Percentiles rank a stretch among this genome's conserved stretches.
phyloP scores from a whole-genome alignment of 2,888 invertebrate species.

The Cryptocephalus primarius region DNA sequence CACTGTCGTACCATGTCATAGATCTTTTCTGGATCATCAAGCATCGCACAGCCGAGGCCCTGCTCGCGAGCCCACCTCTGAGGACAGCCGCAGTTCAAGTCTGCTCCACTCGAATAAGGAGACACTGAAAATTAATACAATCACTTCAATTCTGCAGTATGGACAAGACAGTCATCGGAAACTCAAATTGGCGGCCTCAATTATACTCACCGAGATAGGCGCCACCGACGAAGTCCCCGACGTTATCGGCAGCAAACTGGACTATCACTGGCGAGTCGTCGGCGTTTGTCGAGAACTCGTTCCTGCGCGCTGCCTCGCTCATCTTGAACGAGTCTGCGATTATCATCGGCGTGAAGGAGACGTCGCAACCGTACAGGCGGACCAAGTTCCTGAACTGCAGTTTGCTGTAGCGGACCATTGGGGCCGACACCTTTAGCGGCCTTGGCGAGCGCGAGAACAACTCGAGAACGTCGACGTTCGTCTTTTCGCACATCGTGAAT shows the following conservation, averaged over 20 bases:
- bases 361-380: constrained; percentile 71
- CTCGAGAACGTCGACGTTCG: constrained; percentile 42
- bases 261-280: constrained; percentile 64
- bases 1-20: constrained; percentile 70
- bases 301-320: constrained; percentile 74
- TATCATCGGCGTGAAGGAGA: constrained; percentile 96
- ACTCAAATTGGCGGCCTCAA: not conserved
- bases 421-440: constrained; percentile 75
- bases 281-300: constrained; percentile 65
- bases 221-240: constrained; percentile 73
- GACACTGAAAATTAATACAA: constrained; percentile 41
- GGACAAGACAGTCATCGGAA: not conserved
- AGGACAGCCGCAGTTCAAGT: constrained; percentile 96
- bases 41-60: constrained; percentile 76
- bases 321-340: constrained; percentile 86
- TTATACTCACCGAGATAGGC: constrained; percentile 48
- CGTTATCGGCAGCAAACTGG: constrained; percentile 88
- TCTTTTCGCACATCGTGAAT: not conserved
- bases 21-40: constrained; percentile 74
- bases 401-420: constrained; percentile 93
- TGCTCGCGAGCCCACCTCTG: constrained; percentile 90
- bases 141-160: too few relatives aligned
- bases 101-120: constrained; percentile 77
- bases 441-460: constrained; percentile 49
- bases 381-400: constrained; percentile 67